Evolutionary conservation across 2,888 invertebrate genomes (phyloP).

Genomic region (Liodrosophila aerea): DNA sequence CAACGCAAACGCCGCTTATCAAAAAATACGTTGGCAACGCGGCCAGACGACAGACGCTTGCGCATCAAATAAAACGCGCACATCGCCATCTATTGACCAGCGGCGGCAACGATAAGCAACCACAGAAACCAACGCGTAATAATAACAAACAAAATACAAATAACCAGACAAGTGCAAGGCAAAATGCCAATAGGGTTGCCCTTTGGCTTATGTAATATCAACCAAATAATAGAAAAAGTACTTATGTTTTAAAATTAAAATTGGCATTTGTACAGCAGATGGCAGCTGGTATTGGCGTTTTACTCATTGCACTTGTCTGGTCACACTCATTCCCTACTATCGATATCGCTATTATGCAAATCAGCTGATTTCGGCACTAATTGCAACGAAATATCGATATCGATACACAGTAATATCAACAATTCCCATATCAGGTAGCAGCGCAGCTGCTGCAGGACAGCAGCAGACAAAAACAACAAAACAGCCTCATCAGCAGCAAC

Average conservation of each 20-base stretch:
- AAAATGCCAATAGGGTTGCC: no score
- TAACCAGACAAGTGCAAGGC: conserved; percentile 12
- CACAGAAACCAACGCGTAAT: conserved; percentile 40
- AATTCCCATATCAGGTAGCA: conserved; percentile 55
- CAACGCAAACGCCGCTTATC: conserved; percentile 40
- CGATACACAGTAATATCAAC: conserved; percentile 51
- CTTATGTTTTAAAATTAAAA: background rate
- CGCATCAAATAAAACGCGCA: conserved; percentile 80
- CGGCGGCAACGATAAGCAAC: conserved; percentile 74
- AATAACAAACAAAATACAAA: conserved; percentile 24
- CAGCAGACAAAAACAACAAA: conserved; percentile 59
- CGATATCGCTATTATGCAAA: conserved; percentile 39
- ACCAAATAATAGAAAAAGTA: conserved; percentile 5
- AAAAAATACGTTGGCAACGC: conserved; percentile 67
- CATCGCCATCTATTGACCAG: conserved; percentile 81
- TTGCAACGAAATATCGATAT: conserved; percentile 30
- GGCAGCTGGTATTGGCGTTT: no score
- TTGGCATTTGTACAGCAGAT: background rate
- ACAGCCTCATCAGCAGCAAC: conserved; percentile 45
- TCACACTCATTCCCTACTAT: conserved; percentile 43
- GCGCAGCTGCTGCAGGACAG: conserved; percentile 56
- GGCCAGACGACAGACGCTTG: conserved; percentile 73
- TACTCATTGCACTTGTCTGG: conserved; percentile 42
- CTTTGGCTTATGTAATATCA: no score
- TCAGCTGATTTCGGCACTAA: conserved; percentile 46